Conservation (phyloP, 2,888 invertebrate species). For the Melinaea marsaeus region DNA sequence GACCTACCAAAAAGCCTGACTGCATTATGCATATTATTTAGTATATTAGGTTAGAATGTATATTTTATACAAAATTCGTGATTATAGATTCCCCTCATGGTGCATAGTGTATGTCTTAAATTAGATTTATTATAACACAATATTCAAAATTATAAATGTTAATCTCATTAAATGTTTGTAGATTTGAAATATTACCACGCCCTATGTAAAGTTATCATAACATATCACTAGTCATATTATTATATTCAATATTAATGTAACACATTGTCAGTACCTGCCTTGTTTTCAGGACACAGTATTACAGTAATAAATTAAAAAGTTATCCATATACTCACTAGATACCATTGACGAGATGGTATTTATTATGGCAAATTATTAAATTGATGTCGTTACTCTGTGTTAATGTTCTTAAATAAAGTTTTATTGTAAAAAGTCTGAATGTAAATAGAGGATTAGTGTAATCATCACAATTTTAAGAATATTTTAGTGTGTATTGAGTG, state of each 20-base stretch:
- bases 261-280: constrained; percentile 72
- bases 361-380: constrained; percentile 13
- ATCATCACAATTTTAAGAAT: constrained; percentile 52
- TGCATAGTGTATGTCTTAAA: constrained; percentile 54
- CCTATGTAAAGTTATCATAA: constrained; percentile 70
- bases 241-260: constrained; percentile 53
- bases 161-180: constrained; percentile 37
- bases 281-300: constrained; percentile 62
- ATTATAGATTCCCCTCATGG: constrained; percentile 48
- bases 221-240: constrained; percentile 75
- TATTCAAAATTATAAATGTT: constrained; percentile 26
- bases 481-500: constrained; percentile 30
- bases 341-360: constrained; percentile 20
- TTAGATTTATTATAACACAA: constrained; percentile 35
- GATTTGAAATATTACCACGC: constrained; percentile 55
- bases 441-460: constrained; percentile 54
- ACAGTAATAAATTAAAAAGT: constrained; percentile 21
- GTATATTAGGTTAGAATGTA: constrained; percentile 45
- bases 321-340: constrained; percentile 18
- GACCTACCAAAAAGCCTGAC: constrained; percentile 72
- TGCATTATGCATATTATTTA: constrained; percentile 42
- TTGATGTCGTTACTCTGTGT: constrained; percentile 27
- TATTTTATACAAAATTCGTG: constrained; percentile 37
- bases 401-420: constrained; percentile 36
- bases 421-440: constrained; percentile 66